phyloP scores from a whole-genome alignment of 2,888 invertebrate species.

The Thumatha senex region DNA sequence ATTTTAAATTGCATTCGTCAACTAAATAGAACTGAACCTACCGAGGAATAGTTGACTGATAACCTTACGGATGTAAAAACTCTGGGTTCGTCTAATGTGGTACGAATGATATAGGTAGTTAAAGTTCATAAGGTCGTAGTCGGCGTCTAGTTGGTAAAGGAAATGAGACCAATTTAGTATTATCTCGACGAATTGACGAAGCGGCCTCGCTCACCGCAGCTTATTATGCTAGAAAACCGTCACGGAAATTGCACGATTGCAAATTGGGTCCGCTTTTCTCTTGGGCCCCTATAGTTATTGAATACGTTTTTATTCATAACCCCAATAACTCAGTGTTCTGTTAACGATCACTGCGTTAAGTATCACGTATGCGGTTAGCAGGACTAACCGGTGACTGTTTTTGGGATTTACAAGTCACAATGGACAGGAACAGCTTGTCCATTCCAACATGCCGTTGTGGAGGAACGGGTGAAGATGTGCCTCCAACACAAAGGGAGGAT shows the following conservation, averaged over 20 bases:
- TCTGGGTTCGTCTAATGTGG: slow-evolving; percentile 36
- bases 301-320: slow-evolving; percentile 35
- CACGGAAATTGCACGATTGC: slow-evolving; percentile 54
- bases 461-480: too few species aligned
- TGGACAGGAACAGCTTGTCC: too few species aligned
- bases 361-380: too few species aligned
- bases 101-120: slow-evolving; percentile 46
- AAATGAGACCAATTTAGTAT: slow-evolving; percentile 76
- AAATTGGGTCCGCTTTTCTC: slow-evolving; percentile 50
- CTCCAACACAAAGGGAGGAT: too few species aligned
- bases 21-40: too few species aligned
- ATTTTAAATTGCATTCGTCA: too few species aligned
- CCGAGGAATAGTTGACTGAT: slow-evolving; percentile 33
- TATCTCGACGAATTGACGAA: slow-evolving; percentile 66
- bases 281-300: slow-evolving; percentile 31
- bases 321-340: too few species aligned
- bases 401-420: too few species aligned
- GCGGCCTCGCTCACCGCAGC: slow-evolving; percentile 49
- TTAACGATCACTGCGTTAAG: too few species aligned
- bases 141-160: slow-evolving; percentile 53
- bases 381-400: too few species aligned
- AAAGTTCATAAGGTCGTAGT: slow-evolving; percentile 50
- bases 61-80: slow-evolving; percentile 36
- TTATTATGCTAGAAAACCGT: slow-evolving; percentile 58
- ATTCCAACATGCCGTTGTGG: too few species aligned